Evolutionary conservation across 2,797 vertebrate species (phyloP).

Genomic region (Cottoperca gobio): DNA sequence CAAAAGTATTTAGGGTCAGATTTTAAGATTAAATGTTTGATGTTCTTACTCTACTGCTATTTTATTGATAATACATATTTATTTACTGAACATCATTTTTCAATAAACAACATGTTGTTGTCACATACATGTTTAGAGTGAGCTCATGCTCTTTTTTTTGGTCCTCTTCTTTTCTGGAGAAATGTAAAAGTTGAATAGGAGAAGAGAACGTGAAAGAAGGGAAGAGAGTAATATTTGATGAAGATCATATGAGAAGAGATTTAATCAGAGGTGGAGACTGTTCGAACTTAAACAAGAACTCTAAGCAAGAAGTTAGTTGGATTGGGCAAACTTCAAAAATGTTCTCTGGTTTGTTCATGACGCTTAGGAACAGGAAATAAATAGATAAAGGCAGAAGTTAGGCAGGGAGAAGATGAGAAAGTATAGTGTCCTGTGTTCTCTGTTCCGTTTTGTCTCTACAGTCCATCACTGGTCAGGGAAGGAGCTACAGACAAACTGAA

Average conservation of each 20-base stretch:
- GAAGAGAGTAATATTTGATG: not conserved
- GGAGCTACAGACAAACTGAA: constrained; percentile 23
- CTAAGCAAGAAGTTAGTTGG: constrained; percentile 5
- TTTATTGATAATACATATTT: not conserved
- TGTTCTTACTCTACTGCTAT: not conserved
- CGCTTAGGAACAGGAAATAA: not conserved
- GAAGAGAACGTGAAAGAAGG: not conserved
- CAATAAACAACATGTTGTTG: not conserved
- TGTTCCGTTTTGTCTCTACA: constrained; percentile 5
- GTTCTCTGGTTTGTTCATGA: not conserved
- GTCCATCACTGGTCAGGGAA: constrained; percentile 40
- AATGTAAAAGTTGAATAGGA: not conserved
- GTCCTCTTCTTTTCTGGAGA: not conserved
- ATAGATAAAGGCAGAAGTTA: constrained; percentile 1
- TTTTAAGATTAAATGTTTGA: not conserved
- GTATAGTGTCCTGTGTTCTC: not conserved
- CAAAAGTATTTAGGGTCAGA: not conserved
- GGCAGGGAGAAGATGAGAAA: not conserved
- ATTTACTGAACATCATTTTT: not conserved
- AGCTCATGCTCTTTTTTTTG: not conserved
- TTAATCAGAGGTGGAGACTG: not conserved
- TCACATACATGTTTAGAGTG: not conserved
- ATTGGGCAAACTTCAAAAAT: constrained; percentile 28
- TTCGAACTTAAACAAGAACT: not conserved
- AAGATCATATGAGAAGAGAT: not conserved